Percentiles rank a stretch among this genome's conserved stretches.
phyloP scores from a whole-genome alignment of 2,888 invertebrate species.

The Zaprionus bogoriensis region DNA sequence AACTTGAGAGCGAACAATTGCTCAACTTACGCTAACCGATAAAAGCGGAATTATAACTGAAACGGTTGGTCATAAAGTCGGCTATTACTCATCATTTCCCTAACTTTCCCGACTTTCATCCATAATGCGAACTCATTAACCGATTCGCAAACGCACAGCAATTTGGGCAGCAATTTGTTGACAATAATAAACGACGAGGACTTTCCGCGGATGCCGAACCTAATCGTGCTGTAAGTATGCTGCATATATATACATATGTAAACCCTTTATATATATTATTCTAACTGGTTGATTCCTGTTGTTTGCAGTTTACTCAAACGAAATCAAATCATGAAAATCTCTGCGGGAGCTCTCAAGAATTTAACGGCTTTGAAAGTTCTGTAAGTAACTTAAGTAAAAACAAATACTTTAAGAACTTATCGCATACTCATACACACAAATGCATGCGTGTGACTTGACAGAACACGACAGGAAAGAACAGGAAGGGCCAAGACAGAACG shows the following conservation, averaged over 20 bases:
- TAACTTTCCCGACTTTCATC: constrained; percentile 6
- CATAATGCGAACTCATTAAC: constrained; percentile 39
- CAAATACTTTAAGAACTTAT: constrained; percentile 53
- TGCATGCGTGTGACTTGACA: constrained; percentile 23
- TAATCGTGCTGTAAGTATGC: constrained; percentile 90
- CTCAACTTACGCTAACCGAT: constrained; percentile 13
- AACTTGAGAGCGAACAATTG: constrained; percentile 20
- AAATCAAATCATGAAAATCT: constrained; percentile 92
- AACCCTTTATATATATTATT: constrained; percentile 8
- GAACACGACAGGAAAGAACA: constrained; percentile 27
- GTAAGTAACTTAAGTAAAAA: constrained; percentile 86
- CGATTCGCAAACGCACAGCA: constrained; percentile 83
- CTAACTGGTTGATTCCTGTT: constrained; percentile 14
- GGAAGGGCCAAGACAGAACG: constrained; percentile 9
- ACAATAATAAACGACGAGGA: constrained; percentile 87
- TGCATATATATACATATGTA: neutral
- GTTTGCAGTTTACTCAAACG: constrained; percentile 90
- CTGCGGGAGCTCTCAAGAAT: constrained; percentile 90
- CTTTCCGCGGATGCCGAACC: constrained; percentile 88
- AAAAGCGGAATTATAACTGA: constrained; percentile 20
- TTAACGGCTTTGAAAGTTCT: constrained; percentile 91
- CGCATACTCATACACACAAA: constrained; percentile 7
- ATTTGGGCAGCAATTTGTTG: constrained; percentile 90
- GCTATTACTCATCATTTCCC: constrained; percentile 36
- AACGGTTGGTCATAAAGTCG: constrained; percentile 24